Conservation (phyloP, 2,888 invertebrate genomes). For the Noctua janthe region DNA sequence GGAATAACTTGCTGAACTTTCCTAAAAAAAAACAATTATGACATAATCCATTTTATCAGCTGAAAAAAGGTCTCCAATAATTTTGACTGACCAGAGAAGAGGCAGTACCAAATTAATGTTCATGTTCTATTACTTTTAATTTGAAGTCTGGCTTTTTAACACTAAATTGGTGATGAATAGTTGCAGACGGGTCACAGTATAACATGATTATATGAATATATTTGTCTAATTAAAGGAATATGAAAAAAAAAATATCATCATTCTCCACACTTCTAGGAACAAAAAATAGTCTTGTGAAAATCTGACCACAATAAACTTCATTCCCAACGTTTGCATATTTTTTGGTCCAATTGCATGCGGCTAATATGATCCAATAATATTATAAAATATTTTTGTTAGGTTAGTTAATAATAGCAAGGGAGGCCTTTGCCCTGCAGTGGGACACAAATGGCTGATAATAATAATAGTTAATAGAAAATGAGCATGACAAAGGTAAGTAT, state of each 20-base stretch:
- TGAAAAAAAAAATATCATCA: neutral
- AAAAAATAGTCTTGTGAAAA: neutral
- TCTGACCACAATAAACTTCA: neutral
- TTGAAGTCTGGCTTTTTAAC: neutral
- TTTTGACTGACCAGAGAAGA: neutral
- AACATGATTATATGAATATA: neutral
- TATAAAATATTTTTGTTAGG: no score
- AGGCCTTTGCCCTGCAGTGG: no score
- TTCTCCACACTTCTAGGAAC: neutral
- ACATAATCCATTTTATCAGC: neutral
- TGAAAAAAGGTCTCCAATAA: neutral
- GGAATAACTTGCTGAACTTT: slow-evolving; percentile 87
- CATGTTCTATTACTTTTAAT: neutral
- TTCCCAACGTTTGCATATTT: neutral
- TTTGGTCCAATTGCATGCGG: neutral
- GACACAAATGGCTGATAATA: no score
- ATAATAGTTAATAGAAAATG: no score
- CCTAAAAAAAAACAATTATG: slow-evolving; percentile 70
- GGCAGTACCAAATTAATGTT: neutral
- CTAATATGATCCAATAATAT: no score
- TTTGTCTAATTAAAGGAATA: no score
- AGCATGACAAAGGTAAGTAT: neutral
- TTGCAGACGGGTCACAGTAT: neutral
- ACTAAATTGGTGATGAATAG: neutral
- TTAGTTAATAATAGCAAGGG: no score